A percentile compares a stretch with the other conserved stretches of the same genome.
Conservation (phyloP, 1,140 invertebrate genomes). For the Temnothorax curvispinosus region DNA sequence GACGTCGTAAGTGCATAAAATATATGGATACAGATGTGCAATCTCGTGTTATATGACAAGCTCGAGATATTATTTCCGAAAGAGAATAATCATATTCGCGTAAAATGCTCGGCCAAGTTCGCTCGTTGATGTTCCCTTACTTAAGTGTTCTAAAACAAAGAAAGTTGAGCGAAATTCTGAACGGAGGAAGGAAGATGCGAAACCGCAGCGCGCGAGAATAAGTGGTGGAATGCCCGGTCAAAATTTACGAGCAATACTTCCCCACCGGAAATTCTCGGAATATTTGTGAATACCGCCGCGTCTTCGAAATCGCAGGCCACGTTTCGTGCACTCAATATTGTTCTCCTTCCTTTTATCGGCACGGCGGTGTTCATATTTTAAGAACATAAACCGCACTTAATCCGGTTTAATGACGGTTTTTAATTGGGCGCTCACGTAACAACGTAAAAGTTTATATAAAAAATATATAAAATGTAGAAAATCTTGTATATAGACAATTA, state of each 20-base stretch:
- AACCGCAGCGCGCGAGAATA: conserved; percentile 27
- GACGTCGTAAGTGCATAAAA: background rate
- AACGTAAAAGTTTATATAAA: background rate
- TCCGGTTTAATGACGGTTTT: background rate
- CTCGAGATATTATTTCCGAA: background rate
- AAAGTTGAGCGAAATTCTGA: conserved; percentile 50
- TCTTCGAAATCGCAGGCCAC: conserved; percentile 22
- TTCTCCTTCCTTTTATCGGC: background rate
- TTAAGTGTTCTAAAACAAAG: conserved; percentile 29
- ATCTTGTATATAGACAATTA: background rate
- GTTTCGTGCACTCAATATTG: conserved; percentile 31
- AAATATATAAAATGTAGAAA: background rate
- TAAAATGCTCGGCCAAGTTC: conserved; percentile 28
- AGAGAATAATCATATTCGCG: background rate
- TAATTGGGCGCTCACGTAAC: background rate
- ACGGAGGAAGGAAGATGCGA: conserved; percentile 28
- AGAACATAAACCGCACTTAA: background rate
- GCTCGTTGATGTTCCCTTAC: conserved; percentile 21
- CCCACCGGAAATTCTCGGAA: conserved; percentile 47
- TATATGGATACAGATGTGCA: background rate
- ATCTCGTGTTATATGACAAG: background rate
- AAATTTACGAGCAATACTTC: conserved; percentile 59
- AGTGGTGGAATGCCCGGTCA: conserved; percentile 22
- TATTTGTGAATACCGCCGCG: conserved; percentile 30
- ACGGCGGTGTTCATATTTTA: background rate